Evolutionary conservation across 2,888 invertebrate species (phyloP), one percentile per base, ranked within the genome.

Genomic region (Netelia fuscicornis): DNA sequence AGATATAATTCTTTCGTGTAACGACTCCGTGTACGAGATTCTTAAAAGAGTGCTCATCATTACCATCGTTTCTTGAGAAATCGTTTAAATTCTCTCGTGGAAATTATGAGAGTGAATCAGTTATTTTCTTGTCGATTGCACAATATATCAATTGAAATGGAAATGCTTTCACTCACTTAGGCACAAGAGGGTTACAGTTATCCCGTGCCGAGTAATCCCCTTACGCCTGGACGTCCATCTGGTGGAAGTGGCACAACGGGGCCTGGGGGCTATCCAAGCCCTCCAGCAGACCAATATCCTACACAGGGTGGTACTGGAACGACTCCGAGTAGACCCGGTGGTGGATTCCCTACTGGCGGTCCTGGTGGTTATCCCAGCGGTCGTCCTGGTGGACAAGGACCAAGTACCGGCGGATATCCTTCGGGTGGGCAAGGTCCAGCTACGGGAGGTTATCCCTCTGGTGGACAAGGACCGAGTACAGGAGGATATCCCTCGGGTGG

Each of bases 131-230:
- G 54, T 62, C 37, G 65, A 56, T 84, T 74, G 58, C 74, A 67
- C 25, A 78, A 84, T 70, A 64, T 74, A 72, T 62, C 25, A 77
- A 80, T 80, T 83, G 62, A 85, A 68, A 75, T 74, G 23, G 54
- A 76, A 72, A 71, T 76, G 68, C 67, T 80, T 85, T 78, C 58
- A 78, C 75, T 81, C 71, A 90, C 89, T 52, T 87, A 96, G 96
- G 95, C 95, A 76, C 97, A 97, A 94, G 95, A 95, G 91, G 97
- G 97, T 23, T 97, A 97, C 92, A 96, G 95, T 86, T 97, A 97
- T 94, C 96, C 96, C 86, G 95, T 96, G 84, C 97, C 97, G 8
- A 95, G 95, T 71, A 95, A 95, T 88, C 96, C 96, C 0, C 95
- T 96, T 88, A 92, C 91, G 76, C 90, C 92, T 54, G 94, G 94